Evolutionary conservation across 2,797 vertebrate genomes (phyloP), one percentile per base, ranked within the genome.

Genomic region (Gymnopithys bicolor): DNA sequence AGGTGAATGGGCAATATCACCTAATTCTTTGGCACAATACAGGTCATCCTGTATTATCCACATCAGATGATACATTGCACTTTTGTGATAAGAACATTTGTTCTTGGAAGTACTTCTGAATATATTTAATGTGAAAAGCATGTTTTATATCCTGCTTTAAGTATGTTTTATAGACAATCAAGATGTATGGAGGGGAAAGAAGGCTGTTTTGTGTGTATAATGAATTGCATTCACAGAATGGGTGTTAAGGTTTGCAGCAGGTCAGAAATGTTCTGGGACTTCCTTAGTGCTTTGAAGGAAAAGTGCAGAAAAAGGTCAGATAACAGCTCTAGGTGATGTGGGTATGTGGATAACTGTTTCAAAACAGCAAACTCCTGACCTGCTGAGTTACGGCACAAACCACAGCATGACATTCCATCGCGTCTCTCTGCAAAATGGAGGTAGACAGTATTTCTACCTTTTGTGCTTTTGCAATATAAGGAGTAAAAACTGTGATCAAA

Each of bases 351-450:
- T 45, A 77, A 48, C 37, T 62, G 41, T 79, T 90, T 64, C 12
- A n/a, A 19, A 76, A 32, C 32, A 41, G 46, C 68, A 33, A 18
- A 66, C 18, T 79, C 45, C 12, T 0, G 3, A 23, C 46, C 70
- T 95, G 74, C 69, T 71, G 35, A 67, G 74, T 79, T 58, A 41
- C 33, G 64, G 64, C 59, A 51, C 39, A 79, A 35, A 68, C 41
- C 32, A 46, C 39, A 39, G 37, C 3, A 27, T 21, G 16, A 11
- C 15, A 19, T 35, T 41, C 46, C 25, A 45, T 41, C 0, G 0
- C 35, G 19, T 10, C 41, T 71, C 5, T 7, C 27, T 80, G 41
- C 19, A 58, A 49, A 77, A n/a, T 11, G 28, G 45, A 28, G 5
- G 1, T 22, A 45, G 23, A 13, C 59, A 39, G 8, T n/a, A 21